Percentiles rank a stretch among this genome's conserved stretches.
These are phyloP conservation scores for Oncorhynchus nerka DNA, from an alignment of 2,113 vertebrate genomes.

Conservation along the genomic window DNA sequence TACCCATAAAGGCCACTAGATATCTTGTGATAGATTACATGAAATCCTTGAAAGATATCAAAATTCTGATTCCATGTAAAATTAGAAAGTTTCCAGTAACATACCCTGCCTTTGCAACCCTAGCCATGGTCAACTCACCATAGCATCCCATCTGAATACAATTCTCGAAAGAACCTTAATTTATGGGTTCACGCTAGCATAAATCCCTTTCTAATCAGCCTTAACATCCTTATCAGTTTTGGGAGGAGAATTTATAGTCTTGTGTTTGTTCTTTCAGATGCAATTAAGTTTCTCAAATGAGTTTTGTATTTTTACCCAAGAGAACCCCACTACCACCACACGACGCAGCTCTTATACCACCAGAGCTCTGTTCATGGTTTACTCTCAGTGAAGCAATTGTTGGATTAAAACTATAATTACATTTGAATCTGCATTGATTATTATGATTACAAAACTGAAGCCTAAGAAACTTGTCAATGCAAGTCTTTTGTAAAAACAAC, in stretches of 20 bases:
- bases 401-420: neutral
- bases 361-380: neutral
- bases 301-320: neutral
- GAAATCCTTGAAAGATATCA: too few relatives aligned
- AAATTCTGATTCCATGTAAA: too few relatives aligned
- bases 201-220: constrained; percentile 41
- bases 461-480: neutral
- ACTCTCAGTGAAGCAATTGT: neutral
- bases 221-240: constrained; percentile 27
- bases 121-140: neutral
- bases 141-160: constrained; percentile 21
- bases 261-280: constrained; percentile 30
- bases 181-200: constrained; percentile 42
- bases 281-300: neutral
- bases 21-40: too few relatives aligned
- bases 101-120: too few relatives aligned
- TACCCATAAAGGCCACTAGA: too few relatives aligned
- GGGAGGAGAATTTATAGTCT: constrained; percentile 27
- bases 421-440: neutral
- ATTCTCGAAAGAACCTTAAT: constrained; percentile 19
- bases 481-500: neutral
- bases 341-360: neutral
- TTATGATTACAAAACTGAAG: neutral
- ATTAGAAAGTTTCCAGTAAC: too few relatives aligned
- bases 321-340: neutral